Evolutionary conservation across 1,140 invertebrate genomes (phyloP).

Genomic region (Ceratosolen solmsi): DNA sequence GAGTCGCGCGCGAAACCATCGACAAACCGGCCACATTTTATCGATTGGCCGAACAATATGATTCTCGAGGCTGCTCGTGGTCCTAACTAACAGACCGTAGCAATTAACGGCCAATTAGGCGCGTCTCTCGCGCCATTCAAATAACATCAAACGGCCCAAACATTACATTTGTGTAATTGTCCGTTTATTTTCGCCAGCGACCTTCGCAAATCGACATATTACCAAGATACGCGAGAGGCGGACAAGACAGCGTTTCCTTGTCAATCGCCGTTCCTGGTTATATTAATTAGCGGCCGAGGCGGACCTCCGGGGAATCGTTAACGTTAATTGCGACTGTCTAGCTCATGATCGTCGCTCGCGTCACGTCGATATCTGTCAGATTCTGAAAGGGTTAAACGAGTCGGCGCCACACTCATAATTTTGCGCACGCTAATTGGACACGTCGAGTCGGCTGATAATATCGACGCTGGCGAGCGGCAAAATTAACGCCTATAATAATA

Average conservation of each 20-base stretch:
- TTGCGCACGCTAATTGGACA: constrained; percentile 38
- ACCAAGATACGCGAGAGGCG: constrained; percentile 51
- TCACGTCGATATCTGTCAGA: constrained; percentile 43
- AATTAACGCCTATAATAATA: neutral
- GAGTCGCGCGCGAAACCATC: neutral
- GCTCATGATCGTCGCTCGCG: constrained; percentile 43
- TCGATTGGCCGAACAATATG: constrained; percentile 33
- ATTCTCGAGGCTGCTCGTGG: constrained; percentile 16
- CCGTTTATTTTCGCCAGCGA: constrained; percentile 71
- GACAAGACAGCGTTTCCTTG: constrained; percentile 56
- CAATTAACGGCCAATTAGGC: constrained; percentile 75
- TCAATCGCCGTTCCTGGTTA: constrained; percentile 67
- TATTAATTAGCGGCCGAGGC: constrained; percentile 65
- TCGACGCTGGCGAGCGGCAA: neutral
- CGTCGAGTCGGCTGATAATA: constrained; percentile 5
- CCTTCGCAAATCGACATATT: constrained; percentile 73
- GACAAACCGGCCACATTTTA: no score
- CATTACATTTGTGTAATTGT: constrained; percentile 75
- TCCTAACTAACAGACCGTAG: constrained; percentile 73
- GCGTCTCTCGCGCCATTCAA: constrained; percentile 70
- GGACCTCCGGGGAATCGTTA: constrained; percentile 62
- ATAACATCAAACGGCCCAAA: constrained; percentile 70
- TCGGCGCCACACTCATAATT: constrained; percentile 31
- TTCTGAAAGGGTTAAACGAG: constrained; percentile 38
- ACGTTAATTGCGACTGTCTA: constrained; percentile 66